A percentile compares a stretch with the other conserved stretches of the same genome.
Conservation (phyloP, 2,888 invertebrate species). For the Drosophila dives region DNA sequence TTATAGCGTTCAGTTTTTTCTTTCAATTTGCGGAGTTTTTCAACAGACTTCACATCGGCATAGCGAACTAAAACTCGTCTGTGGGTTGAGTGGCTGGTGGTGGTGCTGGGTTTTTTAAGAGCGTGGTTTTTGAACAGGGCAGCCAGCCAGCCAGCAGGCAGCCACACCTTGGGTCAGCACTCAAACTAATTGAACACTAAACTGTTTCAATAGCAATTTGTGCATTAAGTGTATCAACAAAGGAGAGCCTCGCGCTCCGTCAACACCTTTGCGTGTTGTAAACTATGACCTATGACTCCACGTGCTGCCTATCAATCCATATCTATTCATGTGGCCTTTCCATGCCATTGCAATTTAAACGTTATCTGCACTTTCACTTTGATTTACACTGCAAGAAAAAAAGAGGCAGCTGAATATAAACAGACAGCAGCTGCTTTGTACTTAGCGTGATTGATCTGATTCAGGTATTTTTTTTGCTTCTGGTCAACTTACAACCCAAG, state of each 20-base stretch:
- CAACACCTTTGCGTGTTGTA: slow-evolving; percentile 42
- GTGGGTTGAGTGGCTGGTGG: background rate
- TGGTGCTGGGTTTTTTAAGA: background rate
- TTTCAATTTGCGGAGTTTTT: slow-evolving; percentile 27
- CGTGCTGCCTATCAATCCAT: background rate
- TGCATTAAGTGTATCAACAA: slow-evolving; percentile 66
- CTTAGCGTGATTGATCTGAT: slow-evolving; percentile 16
- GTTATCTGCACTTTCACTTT: slow-evolving; percentile 55
- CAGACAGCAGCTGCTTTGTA: background rate
- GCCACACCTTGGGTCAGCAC: slow-evolving; percentile 62
- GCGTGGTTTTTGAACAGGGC: slow-evolving; percentile 24
- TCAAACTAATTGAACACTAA: slow-evolving; percentile 75
- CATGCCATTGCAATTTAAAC: slow-evolving; percentile 37
- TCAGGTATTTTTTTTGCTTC: slow-evolving; percentile 32
- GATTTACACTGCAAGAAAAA: slow-evolving; percentile 43
- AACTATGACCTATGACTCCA: slow-evolving; percentile 62
- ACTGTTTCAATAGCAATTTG: slow-evolving; percentile 69
- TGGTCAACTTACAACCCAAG: slow-evolving; percentile 14
- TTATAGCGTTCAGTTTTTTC: slow-evolving; percentile 40
- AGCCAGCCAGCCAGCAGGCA: background rate
- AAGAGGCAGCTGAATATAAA: background rate
- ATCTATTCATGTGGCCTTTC: slow-evolving; percentile 1
- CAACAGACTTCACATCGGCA: slow-evolving; percentile 19
- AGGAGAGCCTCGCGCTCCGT: slow-evolving; percentile 16
- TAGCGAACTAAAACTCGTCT: slow-evolving; percentile 17